Evolutionary conservation across 2,888 invertebrate species (phyloP).

Genomic region (Andrena haemorrhoa): DNA sequence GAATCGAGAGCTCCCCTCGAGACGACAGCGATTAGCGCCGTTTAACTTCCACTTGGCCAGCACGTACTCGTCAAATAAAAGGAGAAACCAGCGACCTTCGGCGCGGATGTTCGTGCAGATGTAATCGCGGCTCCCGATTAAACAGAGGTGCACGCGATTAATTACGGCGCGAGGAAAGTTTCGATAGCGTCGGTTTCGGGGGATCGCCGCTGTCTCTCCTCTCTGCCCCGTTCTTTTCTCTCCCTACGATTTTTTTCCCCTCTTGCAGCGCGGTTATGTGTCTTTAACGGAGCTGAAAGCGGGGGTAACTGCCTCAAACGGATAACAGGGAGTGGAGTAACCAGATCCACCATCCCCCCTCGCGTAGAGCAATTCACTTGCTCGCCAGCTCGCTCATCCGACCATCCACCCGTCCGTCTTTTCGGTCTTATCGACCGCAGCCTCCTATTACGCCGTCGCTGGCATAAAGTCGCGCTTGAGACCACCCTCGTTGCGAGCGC

Average conservation of each 20-base stretch:
- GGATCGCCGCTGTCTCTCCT: conserved; percentile 32
- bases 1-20: background rate
- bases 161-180: conserved; percentile 36
- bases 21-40: conserved; percentile 4
- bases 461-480: conserved; percentile 57
- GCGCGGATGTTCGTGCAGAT: background rate
- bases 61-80: background rate
- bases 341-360: conserved; percentile 69
- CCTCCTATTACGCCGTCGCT: conserved; percentile 66
- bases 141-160: conserved; percentile 36
- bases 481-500: background rate
- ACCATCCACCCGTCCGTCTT: conserved; percentile 68
- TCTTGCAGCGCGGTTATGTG: conserved; percentile 51
- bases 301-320: conserved; percentile 76
- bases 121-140: conserved; percentile 30
- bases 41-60: conserved; percentile 5
- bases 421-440: conserved; percentile 72
- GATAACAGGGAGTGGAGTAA: conserved; percentile 75
- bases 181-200: conserved; percentile 29
- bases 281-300: conserved; percentile 67
- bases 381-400: conserved; percentile 64
- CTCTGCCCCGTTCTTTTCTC: conserved; percentile 7
- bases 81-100: background rate
- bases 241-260: background rate
- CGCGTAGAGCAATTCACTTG: conserved; percentile 69